Evolutionary conservation across 1,140 invertebrate genomes (phyloP).

Genomic region (Saxidomus purpurata): DNA sequence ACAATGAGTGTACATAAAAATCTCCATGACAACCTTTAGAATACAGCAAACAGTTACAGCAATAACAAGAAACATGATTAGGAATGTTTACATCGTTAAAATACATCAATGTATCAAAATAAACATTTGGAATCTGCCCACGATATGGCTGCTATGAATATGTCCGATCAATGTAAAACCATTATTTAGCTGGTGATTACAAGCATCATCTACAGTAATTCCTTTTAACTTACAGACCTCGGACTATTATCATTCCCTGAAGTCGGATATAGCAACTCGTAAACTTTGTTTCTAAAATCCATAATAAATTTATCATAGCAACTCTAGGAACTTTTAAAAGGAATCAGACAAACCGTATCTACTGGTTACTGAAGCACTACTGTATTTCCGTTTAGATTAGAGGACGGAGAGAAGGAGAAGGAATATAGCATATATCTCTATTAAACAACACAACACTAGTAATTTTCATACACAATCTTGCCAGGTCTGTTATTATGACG

Average conservation of each 20-base stretch:
- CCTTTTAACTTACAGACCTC: too few species aligned
- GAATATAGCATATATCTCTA: background rate
- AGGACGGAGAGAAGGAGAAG: background rate
- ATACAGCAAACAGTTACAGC: background rate
- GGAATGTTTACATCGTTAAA: conserved; percentile 21
- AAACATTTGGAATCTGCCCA: conserved; percentile 9
- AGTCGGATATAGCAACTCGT: too few species aligned
- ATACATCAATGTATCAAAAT: conserved; percentile 5
- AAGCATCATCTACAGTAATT: too few species aligned
- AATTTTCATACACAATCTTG: conserved; percentile 20
- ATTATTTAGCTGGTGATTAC: too few species aligned
- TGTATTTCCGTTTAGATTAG: too few species aligned
- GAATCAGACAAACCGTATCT: too few species aligned
- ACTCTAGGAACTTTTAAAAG: too few species aligned
- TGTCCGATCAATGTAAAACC: too few species aligned
- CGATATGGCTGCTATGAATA: background rate
- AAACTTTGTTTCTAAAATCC: too few species aligned
- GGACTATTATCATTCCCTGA: too few species aligned
- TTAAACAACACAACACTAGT: background rate
- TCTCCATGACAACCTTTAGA: background rate
- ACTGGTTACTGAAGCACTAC: too few species aligned
- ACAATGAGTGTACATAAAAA: background rate
- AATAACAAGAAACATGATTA: background rate
- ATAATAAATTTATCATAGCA: too few species aligned
- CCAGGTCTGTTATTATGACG: conserved; percentile 20